Evolutionary conservation across 37 sponge, comb jelly and placozoan genomes (phyloP), one percentile per base, ranked within the genome.

Genomic region (Ephydatia muelleri): DNA sequence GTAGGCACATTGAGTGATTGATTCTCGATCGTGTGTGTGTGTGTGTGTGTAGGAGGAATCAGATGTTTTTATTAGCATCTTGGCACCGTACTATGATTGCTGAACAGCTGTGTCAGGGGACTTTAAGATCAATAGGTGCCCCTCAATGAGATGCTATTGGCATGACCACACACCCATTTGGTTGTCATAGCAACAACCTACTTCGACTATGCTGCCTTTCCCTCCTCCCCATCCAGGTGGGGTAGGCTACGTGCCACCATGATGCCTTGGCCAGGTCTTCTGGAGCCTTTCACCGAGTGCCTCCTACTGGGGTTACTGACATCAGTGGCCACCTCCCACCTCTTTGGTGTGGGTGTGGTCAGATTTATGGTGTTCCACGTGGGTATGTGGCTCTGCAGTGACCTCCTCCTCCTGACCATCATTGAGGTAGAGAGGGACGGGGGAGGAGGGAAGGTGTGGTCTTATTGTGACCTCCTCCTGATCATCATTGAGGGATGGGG

Each of bases 221-320:
- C 30, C 25, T 32, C 71, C 33, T 37, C 19, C 43, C 6, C 74
- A 3, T 30, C 2, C 38, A 95, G 95, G 73, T 95, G 95, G 95
- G 82, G 83, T 30, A 57, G 90, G 36, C 80, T 95, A 14, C 76
- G 95, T 49, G 72, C 90, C 21, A 80, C 90, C 36, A 95, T 95
- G 93, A 81, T 92, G 82, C 95, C 95, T 5, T 80, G 75, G 70
- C 90, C 93, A 1, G 82, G 82, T 1, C 83, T 92, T 1, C 65
- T 95, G 80, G 95, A 95, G 79, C 95, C 95, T 1, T 25, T 95
- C 47, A 80, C 93, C 29, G 95, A 95, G 72, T 95, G 92, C 48
- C 30, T 95, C 28, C n/a, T 86, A 0, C 81, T 92, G 0, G 93
- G 93, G 19, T 13, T 92, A 2, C 47, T 94, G 0, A 82, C 69